These are phyloP conservation scores for Dolichomitus sp. DNA, from an alignment of 2,888 invertebrate species.

Conservation along the genomic window DNA sequence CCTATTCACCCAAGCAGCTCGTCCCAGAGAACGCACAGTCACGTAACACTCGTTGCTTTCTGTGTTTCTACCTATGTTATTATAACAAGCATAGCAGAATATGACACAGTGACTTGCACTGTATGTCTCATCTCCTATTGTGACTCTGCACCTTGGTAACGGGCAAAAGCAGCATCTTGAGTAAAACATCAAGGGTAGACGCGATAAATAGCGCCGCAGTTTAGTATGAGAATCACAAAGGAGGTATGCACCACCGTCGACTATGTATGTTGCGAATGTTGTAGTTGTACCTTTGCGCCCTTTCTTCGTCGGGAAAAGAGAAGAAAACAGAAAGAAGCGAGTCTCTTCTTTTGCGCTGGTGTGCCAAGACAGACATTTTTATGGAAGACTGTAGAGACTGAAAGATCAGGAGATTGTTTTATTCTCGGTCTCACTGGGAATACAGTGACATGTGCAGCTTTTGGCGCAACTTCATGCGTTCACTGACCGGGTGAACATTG, in stretches of 20 bases:
- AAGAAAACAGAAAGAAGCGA: background rate
- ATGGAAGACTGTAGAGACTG: background rate
- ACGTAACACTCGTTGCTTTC: slow-evolving; percentile 34
- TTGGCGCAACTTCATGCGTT: slow-evolving; percentile 2
- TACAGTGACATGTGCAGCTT: slow-evolving; percentile 1
- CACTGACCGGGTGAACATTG: slow-evolving; percentile 2
- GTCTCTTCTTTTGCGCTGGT: background rate
- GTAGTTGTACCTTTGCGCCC: slow-evolving; percentile 4
- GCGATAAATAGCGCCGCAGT: slow-evolving; percentile 20
- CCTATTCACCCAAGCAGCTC: slow-evolving; percentile 7
- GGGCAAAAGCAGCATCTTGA: background rate
- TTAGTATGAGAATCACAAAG: background rate
- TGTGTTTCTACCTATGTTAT: slow-evolving; percentile 8
- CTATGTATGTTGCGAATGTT: background rate
- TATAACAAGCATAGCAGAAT: slow-evolving; percentile 11
- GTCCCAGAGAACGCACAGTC: slow-evolving; percentile 19
- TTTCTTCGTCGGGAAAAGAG: background rate
- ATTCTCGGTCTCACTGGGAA: background rate
- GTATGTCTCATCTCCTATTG: background rate
- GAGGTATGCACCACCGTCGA: background rate
- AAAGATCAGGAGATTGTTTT: slow-evolving; percentile 6
- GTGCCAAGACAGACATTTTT: slow-evolving; percentile 12
- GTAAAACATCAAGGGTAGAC: slow-evolving; percentile 16
- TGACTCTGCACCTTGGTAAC: background rate
- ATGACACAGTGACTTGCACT: background rate